Percentiles rank a stretch among this genome's conserved stretches.
Evolutionary conservation across 2,888 invertebrate species (phyloP).

Genomic region (Eupithecia inturbata): DNA sequence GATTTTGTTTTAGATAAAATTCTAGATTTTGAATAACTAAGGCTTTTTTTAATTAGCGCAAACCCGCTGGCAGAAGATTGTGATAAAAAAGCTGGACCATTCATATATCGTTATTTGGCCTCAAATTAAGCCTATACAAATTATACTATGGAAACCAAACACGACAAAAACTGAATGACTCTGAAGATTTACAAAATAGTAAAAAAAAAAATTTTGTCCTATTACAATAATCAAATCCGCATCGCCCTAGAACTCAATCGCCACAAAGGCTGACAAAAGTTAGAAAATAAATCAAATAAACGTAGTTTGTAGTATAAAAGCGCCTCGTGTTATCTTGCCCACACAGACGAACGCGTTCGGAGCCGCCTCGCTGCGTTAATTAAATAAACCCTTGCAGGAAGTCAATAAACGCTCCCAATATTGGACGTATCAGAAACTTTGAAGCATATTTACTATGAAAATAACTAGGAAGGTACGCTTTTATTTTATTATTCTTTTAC

Average conservation of each 20-base stretch:
- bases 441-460: neutral
- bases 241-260: neutral
- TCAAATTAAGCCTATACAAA: neutral
- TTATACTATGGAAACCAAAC: neutral
- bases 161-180: neutral
- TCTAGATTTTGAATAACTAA: neutral
- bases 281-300: neutral
- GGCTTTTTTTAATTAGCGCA: no score
- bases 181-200: neutral
- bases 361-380: conserved; percentile 25
- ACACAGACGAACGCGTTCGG: conserved; percentile 46
- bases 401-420: conserved; percentile 18
- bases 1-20: neutral
- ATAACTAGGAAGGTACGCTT: no score
- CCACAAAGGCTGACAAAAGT: neutral
- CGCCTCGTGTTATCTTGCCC: conserved; percentile 43
- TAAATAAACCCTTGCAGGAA: conserved; percentile 18
- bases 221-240: neutral
- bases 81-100: neutral
- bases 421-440: conserved; percentile 1
- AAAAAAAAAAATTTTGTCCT: neutral
- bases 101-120: neutral
- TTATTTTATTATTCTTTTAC: no score
- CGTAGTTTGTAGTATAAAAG: neutral
- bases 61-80: neutral